phyloP scores from a whole-genome alignment of 2,797 vertebrate genomes.

The Sebastes paucispinis region DNA sequence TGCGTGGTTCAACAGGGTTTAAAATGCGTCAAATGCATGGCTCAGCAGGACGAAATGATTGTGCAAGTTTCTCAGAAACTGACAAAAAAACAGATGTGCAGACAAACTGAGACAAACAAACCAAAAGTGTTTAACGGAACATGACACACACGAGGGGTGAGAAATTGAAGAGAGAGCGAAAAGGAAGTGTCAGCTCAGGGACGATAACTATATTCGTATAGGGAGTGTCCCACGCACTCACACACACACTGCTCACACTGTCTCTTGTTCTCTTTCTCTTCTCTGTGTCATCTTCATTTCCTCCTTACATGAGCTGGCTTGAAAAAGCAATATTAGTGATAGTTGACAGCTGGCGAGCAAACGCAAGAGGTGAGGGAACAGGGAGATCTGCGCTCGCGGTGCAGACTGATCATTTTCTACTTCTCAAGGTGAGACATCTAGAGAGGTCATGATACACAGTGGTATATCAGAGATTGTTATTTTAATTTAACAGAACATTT shows the following conservation, averaged over 20 bases:
- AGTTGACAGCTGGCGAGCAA: conserved; percentile 47
- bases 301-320: conserved; percentile 53
- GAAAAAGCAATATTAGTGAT: conserved; percentile 53
- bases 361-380: conserved; percentile 12
- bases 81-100: background rate
- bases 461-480: background rate
- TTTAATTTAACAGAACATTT: background rate
- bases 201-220: conserved; percentile 38
- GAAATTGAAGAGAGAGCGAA: conserved; percentile 30
- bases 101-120: background rate
- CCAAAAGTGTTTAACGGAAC: background rate
- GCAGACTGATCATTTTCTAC: background rate
- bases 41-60: rapidly evolving
- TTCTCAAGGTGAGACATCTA: background rate
- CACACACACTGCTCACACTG: background rate
- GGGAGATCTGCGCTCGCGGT: background rate
- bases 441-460: background rate
- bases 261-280: conserved; percentile 13
- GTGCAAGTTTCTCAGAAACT: background rate
- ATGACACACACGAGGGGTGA: conserved; percentile 1
- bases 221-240: conserved; percentile 64
- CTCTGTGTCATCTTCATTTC: conserved; percentile 72
- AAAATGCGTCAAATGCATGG: background rate
- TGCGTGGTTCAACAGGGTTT: background rate
- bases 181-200: conserved; percentile 69